Evolutionary conservation across 2,888 invertebrate genomes (phyloP).

Genomic region (Colletes collaris): DNA sequence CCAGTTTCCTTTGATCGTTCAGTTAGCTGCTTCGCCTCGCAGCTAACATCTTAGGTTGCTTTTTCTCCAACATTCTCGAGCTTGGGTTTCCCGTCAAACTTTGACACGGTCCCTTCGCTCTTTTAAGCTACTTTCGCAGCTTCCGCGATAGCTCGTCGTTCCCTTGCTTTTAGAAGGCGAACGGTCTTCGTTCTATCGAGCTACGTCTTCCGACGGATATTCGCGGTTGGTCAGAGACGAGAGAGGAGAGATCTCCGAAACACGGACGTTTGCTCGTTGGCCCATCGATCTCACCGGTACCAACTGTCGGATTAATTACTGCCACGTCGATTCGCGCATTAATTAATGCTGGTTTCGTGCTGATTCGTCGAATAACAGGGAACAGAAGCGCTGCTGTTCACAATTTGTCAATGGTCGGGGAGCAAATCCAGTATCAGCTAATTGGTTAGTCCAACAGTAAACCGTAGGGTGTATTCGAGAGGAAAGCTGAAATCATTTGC

Average conservation of each 20-base stretch:
- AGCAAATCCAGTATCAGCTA: neutral
- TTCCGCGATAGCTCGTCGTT: no score
- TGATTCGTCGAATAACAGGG: constrained; percentile 46
- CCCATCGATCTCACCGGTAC: constrained; percentile 12
- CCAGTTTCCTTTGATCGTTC: neutral
- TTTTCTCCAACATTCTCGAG: neutral
- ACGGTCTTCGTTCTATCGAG: neutral
- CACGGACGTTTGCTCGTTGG: neutral
- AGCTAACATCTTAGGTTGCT: neutral
- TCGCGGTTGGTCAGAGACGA: neutral
- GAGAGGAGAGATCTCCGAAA: neutral
- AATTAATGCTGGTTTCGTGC: constrained; percentile 45
- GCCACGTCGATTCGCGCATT: constrained; percentile 30
- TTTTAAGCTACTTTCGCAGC: neutral
- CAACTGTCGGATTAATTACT: constrained; percentile 30
- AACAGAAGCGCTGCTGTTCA: neutral
- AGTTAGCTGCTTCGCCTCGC: neutral
- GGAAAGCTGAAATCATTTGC: no score
- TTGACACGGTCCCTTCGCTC: neutral
- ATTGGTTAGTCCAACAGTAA: constrained; percentile 4
- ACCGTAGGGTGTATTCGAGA: no score
- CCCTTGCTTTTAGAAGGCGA: neutral
- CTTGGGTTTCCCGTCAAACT: constrained; percentile 7
- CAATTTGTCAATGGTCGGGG: no score
- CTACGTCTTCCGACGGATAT: no score